Evolutionary conservation across 2,888 invertebrate species (phyloP), one percentile per base, ranked within the genome.

Genomic region (Morpho deidamia): DNA sequence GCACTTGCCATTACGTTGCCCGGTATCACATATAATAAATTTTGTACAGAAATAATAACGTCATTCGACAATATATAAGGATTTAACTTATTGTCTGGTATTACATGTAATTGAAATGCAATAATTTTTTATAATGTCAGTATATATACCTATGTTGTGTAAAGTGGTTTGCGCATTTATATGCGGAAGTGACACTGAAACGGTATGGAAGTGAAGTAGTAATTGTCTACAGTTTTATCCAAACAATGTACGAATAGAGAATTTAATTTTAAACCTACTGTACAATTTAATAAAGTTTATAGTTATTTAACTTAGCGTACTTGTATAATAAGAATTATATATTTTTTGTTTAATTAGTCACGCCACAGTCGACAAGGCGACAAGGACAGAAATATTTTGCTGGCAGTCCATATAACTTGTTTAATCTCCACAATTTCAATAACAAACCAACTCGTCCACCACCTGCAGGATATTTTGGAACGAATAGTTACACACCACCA

Each of bases 381-480:
- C 58, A 68, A 59, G 64, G 63, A 34, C 42, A 59, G 14, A 49
- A 57, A 42, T 48, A 59, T 23, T 60, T 65, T 42, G 61, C 52
- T 8, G 32, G 47, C 9, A 35, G 42, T 7, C 37, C 39, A 12
- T 14, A 41, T 7, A 44, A 50, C 5, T 12, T 44, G 35, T 23
- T 55, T 12, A 34, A 55, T 40, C 49, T 44, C 8, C 44, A 44
- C 7, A 7, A 51, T 34, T 47, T 40, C 10, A 32, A 44, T 34
- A 39, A 60, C 14, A 61, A 52, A 23, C 64, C 68, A 0, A 69
- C 71, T 0, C 69, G 74, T 44, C 78, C 81, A 7, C 80, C 81
- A 0, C 72, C 78, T 2, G 83, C 84, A 4, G 87, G 85, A 23
- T 67, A 72, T 39, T 85, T 86, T 53, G 75, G 74, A 7, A 68